Evolutionary conservation across 2,797 vertebrate species (phyloP).

Genomic region (Coluber constrictor): DNA sequence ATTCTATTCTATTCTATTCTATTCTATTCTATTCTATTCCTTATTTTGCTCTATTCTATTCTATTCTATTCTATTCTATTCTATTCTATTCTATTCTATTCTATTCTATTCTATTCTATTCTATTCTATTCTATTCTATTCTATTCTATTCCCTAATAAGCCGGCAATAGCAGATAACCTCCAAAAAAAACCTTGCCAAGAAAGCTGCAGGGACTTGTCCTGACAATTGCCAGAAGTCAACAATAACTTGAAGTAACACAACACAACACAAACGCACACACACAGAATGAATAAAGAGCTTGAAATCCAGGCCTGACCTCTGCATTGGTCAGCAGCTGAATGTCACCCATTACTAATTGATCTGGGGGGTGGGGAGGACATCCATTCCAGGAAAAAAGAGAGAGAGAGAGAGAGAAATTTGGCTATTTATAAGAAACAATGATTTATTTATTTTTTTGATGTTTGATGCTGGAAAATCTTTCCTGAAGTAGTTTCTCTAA

Average conservation of each 20-base stretch:
- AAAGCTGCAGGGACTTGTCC: neutral
- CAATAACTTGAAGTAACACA: neutral
- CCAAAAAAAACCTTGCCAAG: neutral
- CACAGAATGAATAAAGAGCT: neutral
- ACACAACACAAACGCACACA: neutral
- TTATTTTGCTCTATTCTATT: too few species aligned
- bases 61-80: too few species aligned
- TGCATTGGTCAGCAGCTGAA: neutral
- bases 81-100: too few species aligned
- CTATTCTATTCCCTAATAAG: neutral
- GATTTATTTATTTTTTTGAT: neutral
- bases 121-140: too few species aligned
- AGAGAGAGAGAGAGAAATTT: neutral
- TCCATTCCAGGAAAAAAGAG: neutral
- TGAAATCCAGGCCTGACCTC: neutral
- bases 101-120: too few species aligned
- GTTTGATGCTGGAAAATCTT: neutral
- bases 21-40: too few species aligned
- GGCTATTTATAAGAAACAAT: neutral
- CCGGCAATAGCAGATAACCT: neutral
- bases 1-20: too few species aligned
- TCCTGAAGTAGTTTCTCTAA: neutral
- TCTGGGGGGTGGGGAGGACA: neutral
- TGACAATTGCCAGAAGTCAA: neutral
- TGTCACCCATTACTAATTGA: neutral